phyloP scores from a whole-genome alignment of 1,140 invertebrate species.

The Agraylea sexmaculata region DNA sequence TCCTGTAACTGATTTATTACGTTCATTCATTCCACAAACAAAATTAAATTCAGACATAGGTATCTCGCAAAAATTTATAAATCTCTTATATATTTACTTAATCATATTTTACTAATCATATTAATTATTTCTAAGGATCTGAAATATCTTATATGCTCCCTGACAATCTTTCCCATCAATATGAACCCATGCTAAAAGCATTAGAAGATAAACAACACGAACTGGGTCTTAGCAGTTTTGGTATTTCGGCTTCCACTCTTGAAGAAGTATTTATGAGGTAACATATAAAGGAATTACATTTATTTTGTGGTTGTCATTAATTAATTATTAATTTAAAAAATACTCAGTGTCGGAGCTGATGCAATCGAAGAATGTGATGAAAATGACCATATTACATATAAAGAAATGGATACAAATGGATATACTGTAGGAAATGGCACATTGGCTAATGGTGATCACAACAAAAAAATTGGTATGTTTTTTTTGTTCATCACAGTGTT shows the following conservation, averaged over 20 bases:
- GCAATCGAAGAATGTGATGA: constrained; percentile 11
- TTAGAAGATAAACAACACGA: constrained; percentile 52
- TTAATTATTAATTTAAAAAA: constrained; percentile 10
- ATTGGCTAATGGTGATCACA: constrained; percentile 1
- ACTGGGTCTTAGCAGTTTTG: constrained; percentile 52
- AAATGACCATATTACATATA: constrained; percentile 13
- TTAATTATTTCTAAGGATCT: constrained; percentile 32
- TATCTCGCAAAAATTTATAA: constrained; percentile 9
- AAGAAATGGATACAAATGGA: constrained; percentile 9
- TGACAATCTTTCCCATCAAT: constrained; percentile 37
- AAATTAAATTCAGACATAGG: constrained; percentile 19
- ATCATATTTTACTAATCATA: constrained; percentile 4
- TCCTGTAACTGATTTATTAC: constrained; percentile 14
- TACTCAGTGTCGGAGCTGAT: constrained; percentile 37
- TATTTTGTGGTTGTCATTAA: not conserved
- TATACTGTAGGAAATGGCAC: not conserved
- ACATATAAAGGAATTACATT: constrained; percentile 21
- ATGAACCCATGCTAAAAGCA: constrained; percentile 52
- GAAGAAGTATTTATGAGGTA: constrained; percentile 88
- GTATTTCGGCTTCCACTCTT: constrained; percentile 70
- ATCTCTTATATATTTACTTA: not conserved
- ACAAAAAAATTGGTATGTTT: constrained; percentile 5
- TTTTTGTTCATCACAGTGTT: not conserved
- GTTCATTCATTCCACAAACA: constrained; percentile 9
- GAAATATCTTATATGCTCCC: constrained; percentile 48